A percentile compares a stretch with the other conserved stretches of the same genome.
Evolutionary conservation across 2,797 vertebrate species (phyloP).

Genomic region (Danio albolineatus): DNA sequence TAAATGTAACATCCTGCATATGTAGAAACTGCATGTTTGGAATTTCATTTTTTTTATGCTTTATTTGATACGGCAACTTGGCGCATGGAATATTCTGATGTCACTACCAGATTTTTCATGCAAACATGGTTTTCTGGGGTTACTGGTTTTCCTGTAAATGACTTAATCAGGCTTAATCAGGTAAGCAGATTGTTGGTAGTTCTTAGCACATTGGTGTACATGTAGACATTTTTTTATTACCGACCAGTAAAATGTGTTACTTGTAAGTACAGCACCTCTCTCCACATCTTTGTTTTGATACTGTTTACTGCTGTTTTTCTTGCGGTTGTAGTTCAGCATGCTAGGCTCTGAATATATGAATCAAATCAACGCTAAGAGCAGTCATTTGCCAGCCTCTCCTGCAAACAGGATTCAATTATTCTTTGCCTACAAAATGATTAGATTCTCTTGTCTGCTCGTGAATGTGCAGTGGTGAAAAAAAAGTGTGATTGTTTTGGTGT

Average conservation of each 20-base stretch:
- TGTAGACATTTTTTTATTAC: neutral
- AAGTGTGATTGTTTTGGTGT: conserved; percentile 1
- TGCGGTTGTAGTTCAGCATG: conserved; percentile 51
- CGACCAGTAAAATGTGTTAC: neutral
- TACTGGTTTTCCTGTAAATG: neutral
- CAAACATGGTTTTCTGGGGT: neutral
- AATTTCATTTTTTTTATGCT: neutral
- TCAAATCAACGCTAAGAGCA: conserved; percentile 59
- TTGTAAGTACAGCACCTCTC: neutral
- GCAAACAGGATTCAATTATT: conserved; percentile 69
- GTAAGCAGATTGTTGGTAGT: neutral
- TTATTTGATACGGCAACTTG: neutral
- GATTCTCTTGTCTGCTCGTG: conserved; percentile 51
- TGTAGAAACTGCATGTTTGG: neutral
- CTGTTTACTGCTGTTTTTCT: conserved; percentile 63
- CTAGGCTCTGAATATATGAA: conserved; percentile 60
- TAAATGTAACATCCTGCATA: neutral
- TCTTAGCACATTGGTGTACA: neutral
- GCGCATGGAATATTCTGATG: neutral
- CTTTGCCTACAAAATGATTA: conserved; percentile 61
- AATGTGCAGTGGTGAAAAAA: conserved; percentile 22
- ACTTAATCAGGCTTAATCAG: neutral
- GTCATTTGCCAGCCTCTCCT: conserved; percentile 58
- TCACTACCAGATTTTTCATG: neutral
- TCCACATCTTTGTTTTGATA: conserved; percentile 59